Percentiles rank a stretch among this genome's conserved stretches.
These are phyloP conservation scores for Stichodactyla mertensii DNA, from an alignment of 64 coral and sea anemone genomes.

Conservation along the genomic window DNA sequence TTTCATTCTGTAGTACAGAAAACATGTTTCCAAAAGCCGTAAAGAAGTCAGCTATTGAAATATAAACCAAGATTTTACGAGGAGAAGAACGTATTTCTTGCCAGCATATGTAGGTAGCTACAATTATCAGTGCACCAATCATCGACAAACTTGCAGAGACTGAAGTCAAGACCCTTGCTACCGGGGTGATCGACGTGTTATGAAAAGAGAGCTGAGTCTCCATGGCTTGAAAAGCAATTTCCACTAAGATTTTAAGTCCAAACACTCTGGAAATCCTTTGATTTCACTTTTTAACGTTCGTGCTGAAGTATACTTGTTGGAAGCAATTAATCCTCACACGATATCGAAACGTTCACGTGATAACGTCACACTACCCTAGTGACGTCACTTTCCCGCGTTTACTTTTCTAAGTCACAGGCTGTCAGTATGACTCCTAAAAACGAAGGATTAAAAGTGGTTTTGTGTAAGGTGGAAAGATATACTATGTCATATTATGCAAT, in stretches of 20 bases:
- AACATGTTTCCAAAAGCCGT: constrained; percentile 49
- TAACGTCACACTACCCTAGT: not conserved
- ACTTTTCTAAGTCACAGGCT: too few relatives aligned
- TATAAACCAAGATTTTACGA: constrained; percentile 69
- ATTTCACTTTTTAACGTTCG: not conserved
- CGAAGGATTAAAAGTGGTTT: too few relatives aligned
- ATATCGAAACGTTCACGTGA: not conserved
- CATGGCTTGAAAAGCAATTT: not conserved
- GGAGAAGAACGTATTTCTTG: constrained; percentile 64
- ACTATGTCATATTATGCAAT: too few relatives aligned
- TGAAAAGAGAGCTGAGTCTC: not conserved
- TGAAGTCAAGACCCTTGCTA: constrained; percentile 27
- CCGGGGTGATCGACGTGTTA: not conserved
- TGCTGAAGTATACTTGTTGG: not conserved
- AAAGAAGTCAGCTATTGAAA: constrained; percentile 88
- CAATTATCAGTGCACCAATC: constrained; percentile 64
- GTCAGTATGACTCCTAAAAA: too few relatives aligned
- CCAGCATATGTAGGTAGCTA: constrained; percentile 74
- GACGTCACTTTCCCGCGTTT: not conserved
- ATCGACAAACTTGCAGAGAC: constrained; percentile 56
- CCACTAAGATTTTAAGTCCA: not conserved
- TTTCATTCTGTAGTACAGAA: not conserved
- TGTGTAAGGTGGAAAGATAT: too few relatives aligned
- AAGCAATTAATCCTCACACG: not conserved
- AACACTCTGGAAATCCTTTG: not conserved